phyloP scores from a whole-genome alignment of 2,113 vertebrate genomes.

The Labeo rohita region DNA sequence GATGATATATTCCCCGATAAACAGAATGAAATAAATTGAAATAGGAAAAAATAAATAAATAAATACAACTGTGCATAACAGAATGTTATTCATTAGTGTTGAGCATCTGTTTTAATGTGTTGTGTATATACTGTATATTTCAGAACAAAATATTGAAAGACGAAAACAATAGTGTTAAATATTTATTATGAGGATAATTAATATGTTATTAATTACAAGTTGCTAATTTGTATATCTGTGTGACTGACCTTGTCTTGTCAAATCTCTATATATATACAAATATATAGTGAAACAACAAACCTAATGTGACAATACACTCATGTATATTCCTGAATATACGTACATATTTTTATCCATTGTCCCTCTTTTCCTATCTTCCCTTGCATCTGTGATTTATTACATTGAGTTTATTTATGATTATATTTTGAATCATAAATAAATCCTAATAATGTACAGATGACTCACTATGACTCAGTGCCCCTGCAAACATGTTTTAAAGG shows the following conservation, averaged over 20 bases:
- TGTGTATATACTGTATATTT: background rate
- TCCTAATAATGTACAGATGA: conserved; percentile 12
- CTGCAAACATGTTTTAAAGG: conserved; percentile 34
- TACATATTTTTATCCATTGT: conserved; percentile 52
- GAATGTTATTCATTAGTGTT: too few species aligned
- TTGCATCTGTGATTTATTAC: conserved; percentile 19
- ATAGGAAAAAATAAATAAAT: too few species aligned
- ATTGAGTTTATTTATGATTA: conserved; percentile 1
- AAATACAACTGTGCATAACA: too few species aligned
- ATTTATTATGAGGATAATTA: background rate
- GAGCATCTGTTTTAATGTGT: background rate
- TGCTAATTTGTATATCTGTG: background rate
- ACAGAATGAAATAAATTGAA: too few species aligned
- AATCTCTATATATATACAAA: conserved; percentile 67
- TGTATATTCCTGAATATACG: conserved; percentile 64
- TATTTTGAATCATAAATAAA: conserved; percentile 11
- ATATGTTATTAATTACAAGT: background rate
- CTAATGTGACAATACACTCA: conserved; percentile 63
- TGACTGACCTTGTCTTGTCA: conserved; percentile 59
- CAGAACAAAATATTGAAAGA: background rate
- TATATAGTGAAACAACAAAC: conserved; percentile 68
- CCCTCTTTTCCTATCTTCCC: conserved; percentile 44
- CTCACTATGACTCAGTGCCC: conserved; percentile 23
- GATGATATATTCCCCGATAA: too few species aligned
- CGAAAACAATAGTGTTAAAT: background rate